Base-by-base conservation (phyloP, 1,140 invertebrate genomes). In the Cataglyphis hispanica region DNA sequence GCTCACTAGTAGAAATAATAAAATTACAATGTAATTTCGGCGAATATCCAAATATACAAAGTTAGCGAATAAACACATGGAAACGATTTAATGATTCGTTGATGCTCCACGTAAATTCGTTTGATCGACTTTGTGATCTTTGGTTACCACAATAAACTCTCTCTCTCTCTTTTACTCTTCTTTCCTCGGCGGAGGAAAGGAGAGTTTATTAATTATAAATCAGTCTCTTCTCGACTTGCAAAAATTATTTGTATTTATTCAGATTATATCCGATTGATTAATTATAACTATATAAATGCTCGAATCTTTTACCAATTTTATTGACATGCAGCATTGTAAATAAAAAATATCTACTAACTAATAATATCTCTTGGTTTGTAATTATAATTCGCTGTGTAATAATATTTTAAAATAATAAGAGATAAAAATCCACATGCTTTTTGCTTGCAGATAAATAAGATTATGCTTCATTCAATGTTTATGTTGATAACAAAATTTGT, bases 181-280 rank as follows among this genome's bases (percentile, higher is more conserved):
- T 16, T 50, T 50, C n/a, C 11, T 56, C 34, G 53, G 19, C 37
- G 37, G 56, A 46, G n/a, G n/a, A n/a, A n/a, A n/a, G n/a, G n/a
- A n/a, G n/a, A n/a, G n/a, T n/a, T 83, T 74, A 74, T 74, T 83
- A 72, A 83, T 83, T 72, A 74, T 60, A 83, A 83, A 83, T 13
- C 37, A 16, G 31, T 74, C 78, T 16, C 53, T 60, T 60, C 53
- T 72, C 56, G 40, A 2, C 60, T 60, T 60, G 22, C 63, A 43
- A 13, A 2, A 67, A 25, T 50, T 80, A 50, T 64, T 74, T 58
- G 50, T 34, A 60, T 83, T 83, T 74, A 83, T 83, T 60, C 53
- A 37, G 1, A 72, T 16, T 58, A 61, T 83, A 61, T 61, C 37
- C 67, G 37, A 37, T 61, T 69, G 53, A 60, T 72, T 19, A 53